Base-by-base conservation (phyloP, 2,113 vertebrate species). In the Urocynchramus pylzowi region DNA sequence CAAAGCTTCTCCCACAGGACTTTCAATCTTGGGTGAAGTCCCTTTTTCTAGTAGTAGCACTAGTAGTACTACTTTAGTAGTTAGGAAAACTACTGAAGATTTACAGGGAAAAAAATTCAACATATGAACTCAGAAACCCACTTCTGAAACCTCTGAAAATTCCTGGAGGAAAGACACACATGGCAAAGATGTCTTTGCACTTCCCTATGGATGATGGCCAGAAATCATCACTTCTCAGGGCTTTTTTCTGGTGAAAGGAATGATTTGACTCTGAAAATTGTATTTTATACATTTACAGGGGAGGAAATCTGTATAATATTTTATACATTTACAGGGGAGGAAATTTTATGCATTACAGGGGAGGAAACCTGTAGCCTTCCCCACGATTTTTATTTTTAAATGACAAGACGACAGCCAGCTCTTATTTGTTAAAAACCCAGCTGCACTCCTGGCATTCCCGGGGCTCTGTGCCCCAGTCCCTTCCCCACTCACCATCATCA, bases 401-500 rank as follows among this genome's bases (percentile, higher is more conserved):
- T 3, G 9, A 14, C 18, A 23, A 20, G 57, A 17, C 1, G 3
- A 6, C 49, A 14, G 14, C 4, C 3, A 18, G 7, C 17, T 47
- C 9, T 21, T 2, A 3, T 1, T 27, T 5, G 8, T 30, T 30
- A 53, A 30, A 77, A 28, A 1, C 7, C 45, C 54, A 20, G 0
- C 19, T 1, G 2, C 19, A 7, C 1, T 10, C 54, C 44, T 2
- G 19, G 14, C 35, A 2, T 3, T 22, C 52, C 65, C 24, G 1
- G 37, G 24, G 68, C 47, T 52, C 52, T 8, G 27, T 1, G 1
- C 39, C 20, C 1, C 9, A 1, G 2, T 19, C 22, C 44, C 23
- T 5, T 1, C 2, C 0, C 1, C 53, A 96, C 98, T 98, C 95
- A 97, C 98, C 98, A 3, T 98, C 98, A 4, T 96, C 75, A 0